Base-by-base conservation (phyloP, 2,113 vertebrate genomes). In the Nematolebias whitei region DNA sequence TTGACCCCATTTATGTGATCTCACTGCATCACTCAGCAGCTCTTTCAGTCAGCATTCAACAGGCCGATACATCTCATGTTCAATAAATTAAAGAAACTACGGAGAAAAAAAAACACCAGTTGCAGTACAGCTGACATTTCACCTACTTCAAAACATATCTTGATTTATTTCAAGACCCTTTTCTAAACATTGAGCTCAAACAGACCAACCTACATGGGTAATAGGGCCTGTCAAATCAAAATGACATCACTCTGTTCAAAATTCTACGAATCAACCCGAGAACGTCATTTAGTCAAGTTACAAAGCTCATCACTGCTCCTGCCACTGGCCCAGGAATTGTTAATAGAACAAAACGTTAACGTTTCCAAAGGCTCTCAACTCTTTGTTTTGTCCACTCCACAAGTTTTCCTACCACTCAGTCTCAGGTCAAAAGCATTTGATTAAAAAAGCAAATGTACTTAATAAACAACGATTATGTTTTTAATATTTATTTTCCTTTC, bases 1-100 rank as follows among this genome's bases (percentile, higher is more conserved):
- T 48, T 76, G 60, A 68, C 49, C 63, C 39, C n/a, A n/a, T n/a
- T n/a, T n/a, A n/a, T n/a, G n/a, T n/a, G 35, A 35, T 43, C 63
- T 38, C 15, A 24, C 2, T 49, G 0, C 41, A 76, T 48, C 55
- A 47, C 35, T 60, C 44, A 47, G 24, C 61, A 41, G 39, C 45
- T 39, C 22, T 65, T 48, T 69, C 41, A 23, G 40, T 74, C 9
- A 4, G 23, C 18, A 68, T 62, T 68, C 26, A 72, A 13, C 8
- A 29, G 26, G 26, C 26, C 0, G 7, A 29, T 29, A 29, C 7
- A 29, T 29, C 26, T 29, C 26, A 29, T 29, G 26, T 29, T 29
- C 26, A 29, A 29, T 29, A 29, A 29, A 29, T 7, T 29, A 7
- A 29, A 29, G 26, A 29, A 29, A 4, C 26, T 29, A 39, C 11